These are phyloP conservation scores for Isurus oxyrinchus DNA, from an alignment of 2,113 vertebrate genomes.

Conservation along the genomic window DNA sequence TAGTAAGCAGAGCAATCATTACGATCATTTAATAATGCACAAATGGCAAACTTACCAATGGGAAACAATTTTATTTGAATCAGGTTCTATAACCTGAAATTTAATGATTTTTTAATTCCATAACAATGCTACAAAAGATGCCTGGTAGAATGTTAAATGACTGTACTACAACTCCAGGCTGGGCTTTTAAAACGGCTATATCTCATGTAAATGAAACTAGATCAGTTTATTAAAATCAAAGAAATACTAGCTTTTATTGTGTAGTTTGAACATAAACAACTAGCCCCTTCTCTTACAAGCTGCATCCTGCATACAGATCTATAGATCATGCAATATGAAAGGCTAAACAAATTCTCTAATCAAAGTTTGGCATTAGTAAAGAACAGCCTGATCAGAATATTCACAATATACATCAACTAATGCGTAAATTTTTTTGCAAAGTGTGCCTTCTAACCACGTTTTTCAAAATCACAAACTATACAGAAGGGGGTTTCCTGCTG, in stretches of 20 bases:
- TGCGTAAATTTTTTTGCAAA: neutral
- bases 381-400: neutral
- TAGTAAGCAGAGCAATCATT: too few species aligned
- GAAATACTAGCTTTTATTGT: neutral
- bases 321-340: neutral
- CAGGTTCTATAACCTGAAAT: too few species aligned
- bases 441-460: neutral
- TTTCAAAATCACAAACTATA: neutral
- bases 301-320: neutral
- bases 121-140: too few species aligned
- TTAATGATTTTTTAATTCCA: too few species aligned
- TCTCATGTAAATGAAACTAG: too few species aligned
- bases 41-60: too few species aligned
- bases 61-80: too few species aligned
- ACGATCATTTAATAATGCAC: too few species aligned
- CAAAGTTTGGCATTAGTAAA: neutral
- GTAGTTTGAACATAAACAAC: neutral
- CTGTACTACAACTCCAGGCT: too few species aligned
- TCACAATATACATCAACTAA: neutral
- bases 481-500: neutral
- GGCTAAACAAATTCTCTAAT: neutral
- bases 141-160: too few species aligned
- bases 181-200: too few species aligned
- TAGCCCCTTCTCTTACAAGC: neutral
- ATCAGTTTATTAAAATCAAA: neutral